Conservation (phyloP, 1,140 invertebrate genomes). For the Drosophila pseudoananassae region DNA sequence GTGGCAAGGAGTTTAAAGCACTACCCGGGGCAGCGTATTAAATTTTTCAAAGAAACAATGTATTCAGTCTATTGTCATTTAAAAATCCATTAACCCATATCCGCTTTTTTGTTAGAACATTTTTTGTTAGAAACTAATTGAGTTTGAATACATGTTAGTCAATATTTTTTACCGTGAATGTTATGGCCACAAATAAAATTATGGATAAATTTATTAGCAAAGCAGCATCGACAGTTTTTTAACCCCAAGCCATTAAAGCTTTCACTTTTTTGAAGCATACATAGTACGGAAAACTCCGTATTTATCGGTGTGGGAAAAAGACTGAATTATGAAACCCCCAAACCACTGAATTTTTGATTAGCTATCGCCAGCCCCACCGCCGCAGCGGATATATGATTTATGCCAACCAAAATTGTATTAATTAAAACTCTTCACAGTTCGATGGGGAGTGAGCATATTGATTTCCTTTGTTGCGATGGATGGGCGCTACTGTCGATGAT, state of each 20-base stretch:
- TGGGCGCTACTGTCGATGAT: conserved; percentile 38
- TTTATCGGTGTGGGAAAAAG: background rate
- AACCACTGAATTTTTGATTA: conserved; percentile 20
- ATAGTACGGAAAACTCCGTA: background rate
- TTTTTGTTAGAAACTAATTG: background rate
- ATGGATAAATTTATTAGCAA: background rate
- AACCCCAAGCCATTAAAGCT: background rate
- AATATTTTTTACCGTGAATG: background rate
- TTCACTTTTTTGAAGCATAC: background rate
- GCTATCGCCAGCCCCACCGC: conserved; percentile 15
- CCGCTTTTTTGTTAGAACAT: background rate
- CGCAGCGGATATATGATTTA: conserved; percentile 31
- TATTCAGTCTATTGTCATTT: conserved; percentile 7
- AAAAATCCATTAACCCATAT: conserved; percentile 4
- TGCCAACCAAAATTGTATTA: conserved; percentile 27
- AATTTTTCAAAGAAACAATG: background rate
- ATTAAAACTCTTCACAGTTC: conserved; percentile 41
- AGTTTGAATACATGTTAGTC: background rate
- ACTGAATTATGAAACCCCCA: background rate
- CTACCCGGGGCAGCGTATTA: background rate
- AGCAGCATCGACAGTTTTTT: background rate
- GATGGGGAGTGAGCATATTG: conserved; percentile 37
- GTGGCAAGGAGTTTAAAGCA: background rate
- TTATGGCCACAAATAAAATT: conserved; percentile 1
- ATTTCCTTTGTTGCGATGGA: conserved; percentile 35